Evolutionary conservation across 2,797 vertebrate genomes (phyloP), one percentile per base, ranked within the genome.

Genomic region (Spinibarbus caldwelli): DNA sequence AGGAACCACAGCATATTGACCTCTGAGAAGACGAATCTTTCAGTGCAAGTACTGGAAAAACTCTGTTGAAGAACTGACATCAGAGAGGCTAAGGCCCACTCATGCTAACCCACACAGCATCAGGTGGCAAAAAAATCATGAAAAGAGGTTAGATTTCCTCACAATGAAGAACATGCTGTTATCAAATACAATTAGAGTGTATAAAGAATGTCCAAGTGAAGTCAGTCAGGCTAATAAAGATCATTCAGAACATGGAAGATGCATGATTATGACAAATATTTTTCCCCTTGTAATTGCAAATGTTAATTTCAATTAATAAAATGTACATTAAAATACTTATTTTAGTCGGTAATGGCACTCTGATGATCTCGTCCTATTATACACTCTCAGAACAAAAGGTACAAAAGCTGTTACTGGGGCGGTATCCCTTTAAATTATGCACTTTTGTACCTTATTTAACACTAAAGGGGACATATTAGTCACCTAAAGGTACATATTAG

Each of bases 71-170:
- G 43, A 64, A 64, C 26, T 49, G 14, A 31, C 17, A 57, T 77
- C 31, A 38, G 57, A 77, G 49, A 78, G 52, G 23, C 14, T 14
- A 19, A 6, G 4, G 2, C 7, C 7, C 2, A 43, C n/a, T 78
- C 14, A 43, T 29, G 14, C 54, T 29, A 6, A 38, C 26, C 36
- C 11, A 2, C 1, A n/a, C n/a, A n/a, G n/a, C n/a, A n/a, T n/a
- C n/a, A n/a, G n/a, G n/a, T n/a, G n/a, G n/a, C 19, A 45, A 45
- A 45, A 45, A 52, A 31, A 21, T 41, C 17, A 31, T 23, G 0
- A 66, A 66, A 62, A 78, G 23, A 64, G 54, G 64, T 67, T 79
- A 9, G 3, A 66, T 49, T 80, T 49, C n/a, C 21, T 49, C 43
- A 36, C 62, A 10, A 57, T 76, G 9, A 41, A 34, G 21, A 54